A percentile compares a stretch with the other conserved stretches of the same genome.
These are phyloP conservation scores for Coecobrya sp. DNA, from an alignment of 2,888 invertebrate species.

Conservation along the genomic window DNA sequence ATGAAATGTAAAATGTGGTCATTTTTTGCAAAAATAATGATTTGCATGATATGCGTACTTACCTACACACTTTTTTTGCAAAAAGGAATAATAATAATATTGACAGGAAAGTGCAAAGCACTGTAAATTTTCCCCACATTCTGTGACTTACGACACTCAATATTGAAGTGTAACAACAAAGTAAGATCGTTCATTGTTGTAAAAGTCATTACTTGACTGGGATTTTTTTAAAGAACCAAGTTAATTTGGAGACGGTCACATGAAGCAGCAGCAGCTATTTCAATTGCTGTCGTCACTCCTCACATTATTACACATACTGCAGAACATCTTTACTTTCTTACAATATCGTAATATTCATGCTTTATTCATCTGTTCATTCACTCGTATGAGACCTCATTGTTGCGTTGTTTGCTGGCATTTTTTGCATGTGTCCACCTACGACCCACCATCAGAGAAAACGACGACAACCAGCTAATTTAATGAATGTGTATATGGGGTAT, in stretches of 20 bases:
- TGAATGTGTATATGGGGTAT: constrained; percentile 77
- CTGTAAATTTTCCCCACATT: not conserved
- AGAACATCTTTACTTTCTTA: not conserved
- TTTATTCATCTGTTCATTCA: constrained; percentile 10
- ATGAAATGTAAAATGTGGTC: constrained; percentile 49
- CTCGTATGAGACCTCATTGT: constrained; percentile 10
- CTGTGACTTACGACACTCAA: not conserved
- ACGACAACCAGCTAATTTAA: constrained; percentile 81
- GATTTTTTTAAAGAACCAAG: constrained; percentile 21
- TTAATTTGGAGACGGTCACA: constrained; percentile 25
- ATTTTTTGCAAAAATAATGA: constrained; percentile 58
- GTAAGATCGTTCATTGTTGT: not conserved
- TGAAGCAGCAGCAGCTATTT: constrained; percentile 40
- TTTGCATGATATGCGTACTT: constrained; percentile 24
- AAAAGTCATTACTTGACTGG: constrained; percentile 41
- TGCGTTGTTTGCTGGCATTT: constrained; percentile 27
- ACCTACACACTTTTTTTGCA: not conserved
- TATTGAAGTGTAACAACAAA: not conserved
- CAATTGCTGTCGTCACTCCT: constrained; percentile 59
- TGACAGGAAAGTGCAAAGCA: constrained; percentile 52
- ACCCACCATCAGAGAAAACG: constrained; percentile 68
- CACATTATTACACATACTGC: not conserved
- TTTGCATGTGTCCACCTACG: constrained; percentile 80
- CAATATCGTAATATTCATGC: not conserved
- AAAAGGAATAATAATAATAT: constrained; percentile 8